Percentiles rank a stretch among this genome's conserved stretches.
Conservation (phyloP, 1,140 invertebrate genomes). For the Penaeus chinensis region DNA sequence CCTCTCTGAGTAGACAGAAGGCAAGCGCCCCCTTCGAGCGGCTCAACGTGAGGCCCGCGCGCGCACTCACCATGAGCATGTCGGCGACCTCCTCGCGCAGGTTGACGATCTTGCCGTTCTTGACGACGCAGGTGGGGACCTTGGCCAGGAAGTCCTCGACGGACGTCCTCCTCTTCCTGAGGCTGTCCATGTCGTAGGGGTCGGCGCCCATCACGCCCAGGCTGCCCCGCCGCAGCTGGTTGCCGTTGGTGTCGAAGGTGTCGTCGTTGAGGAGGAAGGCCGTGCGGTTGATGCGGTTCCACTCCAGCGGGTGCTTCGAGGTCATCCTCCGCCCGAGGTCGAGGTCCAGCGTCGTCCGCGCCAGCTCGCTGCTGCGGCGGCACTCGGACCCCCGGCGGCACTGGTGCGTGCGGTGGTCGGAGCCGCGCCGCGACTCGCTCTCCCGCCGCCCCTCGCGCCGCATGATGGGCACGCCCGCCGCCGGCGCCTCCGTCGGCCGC, state of each 20-base stretch:
- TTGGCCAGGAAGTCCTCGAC: slow-evolving; percentile 62
- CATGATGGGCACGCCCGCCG: slow-evolving; percentile 14
- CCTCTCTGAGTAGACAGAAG: too few relatives aligned
- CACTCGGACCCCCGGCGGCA: slow-evolving; percentile 53
- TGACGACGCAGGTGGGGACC: slow-evolving; percentile 63
- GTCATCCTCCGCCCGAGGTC: slow-evolving; percentile 52
- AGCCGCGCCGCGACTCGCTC: slow-evolving; percentile 53
- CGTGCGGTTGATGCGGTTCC: slow-evolving; percentile 62
- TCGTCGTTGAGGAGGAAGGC: slow-evolving; percentile 58
- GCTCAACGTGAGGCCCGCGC: too few relatives aligned
- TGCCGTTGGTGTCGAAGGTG: slow-evolving; percentile 57
- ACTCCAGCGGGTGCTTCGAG: slow-evolving; percentile 61
- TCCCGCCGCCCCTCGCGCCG: slow-evolving; percentile 37
- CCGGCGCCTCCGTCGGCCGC: slow-evolving; percentile 39
- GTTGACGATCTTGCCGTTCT: slow-evolving; percentile 63
- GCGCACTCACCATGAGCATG: slow-evolving; percentile 59
- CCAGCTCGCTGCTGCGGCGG: slow-evolving; percentile 55
- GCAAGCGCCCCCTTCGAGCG: too few relatives aligned
- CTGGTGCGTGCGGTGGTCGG: slow-evolving; percentile 55
- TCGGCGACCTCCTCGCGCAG: slow-evolving; percentile 62
- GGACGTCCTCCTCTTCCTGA: slow-evolving; percentile 59
- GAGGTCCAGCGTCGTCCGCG: slow-evolving; percentile 50
- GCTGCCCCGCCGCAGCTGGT: slow-evolving; percentile 57
- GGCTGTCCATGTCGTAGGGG: slow-evolving; percentile 58
- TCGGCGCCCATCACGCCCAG: slow-evolving; percentile 52